Evolutionary conservation across 1,140 invertebrate species (phyloP).

Genomic region (Micrasema longulum): DNA sequence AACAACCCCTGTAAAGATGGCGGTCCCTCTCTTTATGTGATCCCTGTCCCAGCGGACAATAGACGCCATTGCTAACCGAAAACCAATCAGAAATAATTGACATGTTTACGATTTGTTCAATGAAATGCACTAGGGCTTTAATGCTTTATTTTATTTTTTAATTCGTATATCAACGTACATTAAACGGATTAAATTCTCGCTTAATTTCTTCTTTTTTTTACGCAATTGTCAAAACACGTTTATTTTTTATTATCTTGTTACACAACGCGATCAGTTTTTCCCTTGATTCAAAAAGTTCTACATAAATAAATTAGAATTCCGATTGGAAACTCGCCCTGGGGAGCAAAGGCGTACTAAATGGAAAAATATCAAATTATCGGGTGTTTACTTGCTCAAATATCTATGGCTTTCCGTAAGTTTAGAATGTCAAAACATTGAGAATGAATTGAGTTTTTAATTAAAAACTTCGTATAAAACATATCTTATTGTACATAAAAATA

Average conservation of each 20-base stretch:
- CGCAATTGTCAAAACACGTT: too few relatives aligned
- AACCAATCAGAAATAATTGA: constrained; percentile 14
- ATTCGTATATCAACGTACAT: too few relatives aligned
- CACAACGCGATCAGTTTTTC: background rate
- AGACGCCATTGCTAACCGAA: constrained; percentile 9
- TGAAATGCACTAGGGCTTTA: background rate
- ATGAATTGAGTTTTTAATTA: too few relatives aligned
- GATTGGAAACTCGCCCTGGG: constrained; percentile 8
- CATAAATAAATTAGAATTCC: background rate
- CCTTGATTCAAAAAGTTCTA: background rate
- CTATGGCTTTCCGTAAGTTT: too few relatives aligned
- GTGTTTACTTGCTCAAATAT: constrained; percentile 7
- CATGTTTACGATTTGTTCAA: constrained; percentile 13
- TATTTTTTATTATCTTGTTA: background rate
- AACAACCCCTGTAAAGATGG: constrained; percentile 10
- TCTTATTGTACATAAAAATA: too few relatives aligned
- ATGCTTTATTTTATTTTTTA: background rate
- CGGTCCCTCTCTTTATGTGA: background rate
- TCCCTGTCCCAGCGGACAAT: constrained; percentile 6
- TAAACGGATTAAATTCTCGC: too few relatives aligned
- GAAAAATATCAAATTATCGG: constrained; percentile 2
- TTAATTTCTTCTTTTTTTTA: too few relatives aligned
- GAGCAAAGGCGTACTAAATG: background rate
- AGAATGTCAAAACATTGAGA: too few relatives aligned
- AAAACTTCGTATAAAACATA: too few relatives aligned